A percentile compares a stretch with the other conserved stretches of the same genome.
These are phyloP conservation scores for Lithodes maja DNA, from an alignment of 2,888 invertebrate species.

Conservation along the genomic window DNA sequence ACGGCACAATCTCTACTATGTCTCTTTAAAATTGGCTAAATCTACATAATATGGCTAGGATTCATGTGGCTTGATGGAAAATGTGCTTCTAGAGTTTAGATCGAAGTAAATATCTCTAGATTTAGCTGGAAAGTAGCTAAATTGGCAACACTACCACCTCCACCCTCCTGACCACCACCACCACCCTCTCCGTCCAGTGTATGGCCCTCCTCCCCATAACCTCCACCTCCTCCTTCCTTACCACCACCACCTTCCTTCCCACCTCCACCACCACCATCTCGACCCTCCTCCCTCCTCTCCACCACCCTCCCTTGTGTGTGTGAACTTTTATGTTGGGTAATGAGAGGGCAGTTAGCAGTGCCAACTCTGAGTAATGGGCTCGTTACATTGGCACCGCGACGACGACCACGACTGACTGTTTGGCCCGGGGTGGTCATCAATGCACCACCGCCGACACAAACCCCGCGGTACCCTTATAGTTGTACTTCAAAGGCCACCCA, in stretches of 20 bases:
- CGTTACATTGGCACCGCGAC: neutral
- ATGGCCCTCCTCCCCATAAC: neutral
- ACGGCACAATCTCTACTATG: no score
- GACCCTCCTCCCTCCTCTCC: neutral
- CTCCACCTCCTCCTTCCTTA: neutral
- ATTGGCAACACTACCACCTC: neutral
- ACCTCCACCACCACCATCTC: neutral
- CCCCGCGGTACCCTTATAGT: no score
- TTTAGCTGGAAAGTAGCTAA: no score
- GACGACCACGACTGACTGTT: neutral
- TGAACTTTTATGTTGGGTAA: constrained; percentile 17
- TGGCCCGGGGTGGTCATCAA: neutral
- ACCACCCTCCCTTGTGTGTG: neutral
- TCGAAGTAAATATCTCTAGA: no score
- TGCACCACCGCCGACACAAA: neutral
- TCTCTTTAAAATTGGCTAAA: no score
- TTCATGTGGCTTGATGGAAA: no score
- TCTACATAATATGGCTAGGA: no score
- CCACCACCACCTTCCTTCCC: neutral
- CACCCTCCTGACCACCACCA: neutral
- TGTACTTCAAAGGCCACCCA: no score
- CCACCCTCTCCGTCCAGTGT: neutral
- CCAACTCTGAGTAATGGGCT: constrained; percentile 24
- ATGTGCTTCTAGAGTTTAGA: no score
- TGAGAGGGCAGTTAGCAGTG: constrained; percentile 26